Conservation (phyloP, 2,797 vertebrate genomes). For the Morelia viridis region DNA sequence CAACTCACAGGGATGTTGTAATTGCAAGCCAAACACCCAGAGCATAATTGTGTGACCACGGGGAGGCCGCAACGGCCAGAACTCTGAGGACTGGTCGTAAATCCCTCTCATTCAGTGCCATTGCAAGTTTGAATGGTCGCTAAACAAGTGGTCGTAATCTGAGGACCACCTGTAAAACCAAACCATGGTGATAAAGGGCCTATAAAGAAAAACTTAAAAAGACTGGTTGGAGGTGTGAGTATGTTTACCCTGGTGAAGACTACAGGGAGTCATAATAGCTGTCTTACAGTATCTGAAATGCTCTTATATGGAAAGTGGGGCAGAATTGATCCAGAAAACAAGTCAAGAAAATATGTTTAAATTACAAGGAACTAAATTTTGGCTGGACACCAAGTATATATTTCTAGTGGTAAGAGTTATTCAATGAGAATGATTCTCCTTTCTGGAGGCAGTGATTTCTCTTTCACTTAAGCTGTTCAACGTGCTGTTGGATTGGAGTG, state of each 20-base stretch:
- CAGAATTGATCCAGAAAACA: background rate
- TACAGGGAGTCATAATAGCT: background rate
- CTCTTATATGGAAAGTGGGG: background rate
- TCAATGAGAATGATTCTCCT: background rate
- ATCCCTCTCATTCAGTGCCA: background rate
- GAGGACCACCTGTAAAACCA: background rate
- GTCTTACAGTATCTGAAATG: background rate
- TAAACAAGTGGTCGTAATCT: background rate
- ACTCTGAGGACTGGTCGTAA: background rate
- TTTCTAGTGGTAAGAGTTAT: background rate
- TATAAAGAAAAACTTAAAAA: background rate
- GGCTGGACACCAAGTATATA: background rate
- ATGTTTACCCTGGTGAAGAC: background rate
- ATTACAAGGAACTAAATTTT: background rate
- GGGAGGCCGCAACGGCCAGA: background rate
- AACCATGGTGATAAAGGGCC: background rate
- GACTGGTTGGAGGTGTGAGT: background rate
- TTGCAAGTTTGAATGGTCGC: background rate
- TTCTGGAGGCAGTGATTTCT: background rate
- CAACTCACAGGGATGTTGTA: background rate
- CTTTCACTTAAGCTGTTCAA: background rate
- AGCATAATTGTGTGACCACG: background rate
- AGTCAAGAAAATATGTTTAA: background rate
- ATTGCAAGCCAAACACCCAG: background rate
- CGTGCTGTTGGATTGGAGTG: background rate